Evolutionary conservation across 2,888 invertebrate species (phyloP).

Genomic region (Noctua janthe): DNA sequence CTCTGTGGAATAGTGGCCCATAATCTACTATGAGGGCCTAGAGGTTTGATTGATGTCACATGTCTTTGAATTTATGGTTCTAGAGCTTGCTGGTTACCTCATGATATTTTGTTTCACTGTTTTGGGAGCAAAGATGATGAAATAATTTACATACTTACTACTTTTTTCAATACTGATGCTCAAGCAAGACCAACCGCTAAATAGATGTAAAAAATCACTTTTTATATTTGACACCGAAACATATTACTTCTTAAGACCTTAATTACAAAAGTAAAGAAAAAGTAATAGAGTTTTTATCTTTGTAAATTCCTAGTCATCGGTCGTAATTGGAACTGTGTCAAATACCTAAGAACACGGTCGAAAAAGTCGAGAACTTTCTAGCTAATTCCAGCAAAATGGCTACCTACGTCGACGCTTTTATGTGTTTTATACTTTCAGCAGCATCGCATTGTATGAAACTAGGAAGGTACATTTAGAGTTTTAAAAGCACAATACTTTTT

Average conservation of each 20-base stretch:
- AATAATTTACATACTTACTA: background rate
- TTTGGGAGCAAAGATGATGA: background rate
- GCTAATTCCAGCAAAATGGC: slow-evolving; percentile 21
- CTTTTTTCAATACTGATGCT: no score
- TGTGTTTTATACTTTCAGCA: slow-evolving; percentile 21
- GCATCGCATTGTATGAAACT: slow-evolving; percentile 25
- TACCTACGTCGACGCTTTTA: background rate
- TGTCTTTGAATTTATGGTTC: background rate
- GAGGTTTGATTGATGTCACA: background rate
- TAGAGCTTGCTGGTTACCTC: background rate
- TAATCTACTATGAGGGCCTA: background rate
- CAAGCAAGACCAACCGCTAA: background rate
- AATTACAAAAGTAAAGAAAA: slow-evolving; percentile 3
- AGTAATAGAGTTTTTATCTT: background rate
- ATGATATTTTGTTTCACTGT: background rate
- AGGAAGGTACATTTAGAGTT: background rate
- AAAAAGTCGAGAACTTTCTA: background rate
- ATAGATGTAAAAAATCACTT: background rate
- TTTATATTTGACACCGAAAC: background rate
- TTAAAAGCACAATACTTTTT: slow-evolving; percentile 36
- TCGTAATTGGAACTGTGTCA: slow-evolving; percentile 29
- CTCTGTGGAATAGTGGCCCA: background rate
- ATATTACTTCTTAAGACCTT: background rate
- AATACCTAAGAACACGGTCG: slow-evolving; percentile 5
- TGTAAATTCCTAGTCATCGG: slow-evolving; percentile 19